Evolutionary conservation across 2,113 vertebrate species (phyloP).

Genomic region (Colaptes auratus): DNA sequence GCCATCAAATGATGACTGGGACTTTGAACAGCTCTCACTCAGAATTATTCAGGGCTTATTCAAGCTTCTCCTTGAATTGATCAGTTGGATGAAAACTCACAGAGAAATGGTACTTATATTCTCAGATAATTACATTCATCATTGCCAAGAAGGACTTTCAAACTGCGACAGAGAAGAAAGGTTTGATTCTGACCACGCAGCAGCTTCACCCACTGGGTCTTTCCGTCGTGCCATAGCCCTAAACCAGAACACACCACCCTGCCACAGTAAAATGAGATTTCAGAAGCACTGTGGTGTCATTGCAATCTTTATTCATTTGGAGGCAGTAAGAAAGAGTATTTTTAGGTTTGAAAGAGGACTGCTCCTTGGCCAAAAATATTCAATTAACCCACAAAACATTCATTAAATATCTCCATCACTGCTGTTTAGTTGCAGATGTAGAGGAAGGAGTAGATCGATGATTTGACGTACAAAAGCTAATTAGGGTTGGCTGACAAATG

Average conservation of each 20-base stretch:
- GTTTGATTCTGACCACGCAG: neutral
- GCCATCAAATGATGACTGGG: neutral
- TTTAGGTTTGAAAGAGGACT: neutral
- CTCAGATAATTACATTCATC: neutral
- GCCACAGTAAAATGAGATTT: neutral
- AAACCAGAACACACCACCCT: neutral
- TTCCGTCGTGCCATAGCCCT: neutral
- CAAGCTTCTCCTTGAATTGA: no score
- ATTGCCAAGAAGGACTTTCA: neutral
- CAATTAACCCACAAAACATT: neutral
- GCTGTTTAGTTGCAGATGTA: conserved; percentile 3
- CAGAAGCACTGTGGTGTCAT: neutral
- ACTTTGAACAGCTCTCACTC: neutral
- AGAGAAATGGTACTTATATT: neutral
- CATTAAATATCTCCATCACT: neutral
- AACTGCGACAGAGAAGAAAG: neutral
- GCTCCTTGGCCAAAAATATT: neutral
- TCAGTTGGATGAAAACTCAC: no score
- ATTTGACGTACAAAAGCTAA: conserved; percentile 42
- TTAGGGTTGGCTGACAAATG: conserved; percentile 39
- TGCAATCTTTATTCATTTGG: neutral
- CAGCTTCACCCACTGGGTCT: neutral
- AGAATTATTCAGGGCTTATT: conserved; percentile 1
- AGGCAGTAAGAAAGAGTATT: neutral
- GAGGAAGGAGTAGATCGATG: conserved; percentile 5